Conservation (phyloP, 2,797 vertebrate genomes). For the Neoniphon sammara region DNA sequence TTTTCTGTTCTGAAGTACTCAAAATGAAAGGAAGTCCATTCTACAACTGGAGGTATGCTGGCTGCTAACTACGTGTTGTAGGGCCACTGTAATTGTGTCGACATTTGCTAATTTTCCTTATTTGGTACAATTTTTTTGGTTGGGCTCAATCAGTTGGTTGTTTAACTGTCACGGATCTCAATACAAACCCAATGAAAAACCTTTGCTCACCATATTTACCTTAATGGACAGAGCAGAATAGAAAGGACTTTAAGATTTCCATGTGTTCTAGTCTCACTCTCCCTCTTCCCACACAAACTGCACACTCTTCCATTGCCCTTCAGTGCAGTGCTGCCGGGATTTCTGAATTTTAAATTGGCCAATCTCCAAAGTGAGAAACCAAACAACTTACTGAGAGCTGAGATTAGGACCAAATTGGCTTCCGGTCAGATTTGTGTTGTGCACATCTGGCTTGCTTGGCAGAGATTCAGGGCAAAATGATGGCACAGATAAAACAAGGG, state of each 20-base stretch:
- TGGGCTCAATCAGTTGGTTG: conserved; percentile 37
- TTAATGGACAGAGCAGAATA: conserved; percentile 50
- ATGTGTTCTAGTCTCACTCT: conserved; percentile 22
- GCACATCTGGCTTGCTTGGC: conserved; percentile 70
- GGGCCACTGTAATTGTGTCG: conserved; percentile 66
- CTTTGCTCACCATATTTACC: conserved; percentile 29
- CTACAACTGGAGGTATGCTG: conserved; percentile 83
- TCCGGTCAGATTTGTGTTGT: conserved; percentile 66
- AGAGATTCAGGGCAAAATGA: conserved; percentile 55
- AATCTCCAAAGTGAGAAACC: conserved; percentile 58
- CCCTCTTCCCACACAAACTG: conserved; percentile 29
- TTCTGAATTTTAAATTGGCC: conserved; percentile 64
- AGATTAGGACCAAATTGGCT: conserved; percentile 77
- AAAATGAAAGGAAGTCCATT: conserved; percentile 84
- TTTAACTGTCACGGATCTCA: conserved; percentile 29
- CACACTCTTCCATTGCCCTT: conserved; percentile 32
- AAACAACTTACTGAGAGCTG: conserved; percentile 63
- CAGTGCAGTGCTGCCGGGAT: conserved; percentile 31
- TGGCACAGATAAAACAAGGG: conserved; percentile 47
- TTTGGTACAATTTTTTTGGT: conserved; percentile 54
- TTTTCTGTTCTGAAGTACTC: conserved; percentile 81
- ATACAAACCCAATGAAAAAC: conserved; percentile 22
- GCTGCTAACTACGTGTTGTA: conserved; percentile 74
- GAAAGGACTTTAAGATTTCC: conserved; percentile 17
- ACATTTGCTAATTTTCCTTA: conserved; percentile 51